phyloP scores from a whole-genome alignment of 2,113 vertebrate species.

The Neodon shergylaensis region DNA sequence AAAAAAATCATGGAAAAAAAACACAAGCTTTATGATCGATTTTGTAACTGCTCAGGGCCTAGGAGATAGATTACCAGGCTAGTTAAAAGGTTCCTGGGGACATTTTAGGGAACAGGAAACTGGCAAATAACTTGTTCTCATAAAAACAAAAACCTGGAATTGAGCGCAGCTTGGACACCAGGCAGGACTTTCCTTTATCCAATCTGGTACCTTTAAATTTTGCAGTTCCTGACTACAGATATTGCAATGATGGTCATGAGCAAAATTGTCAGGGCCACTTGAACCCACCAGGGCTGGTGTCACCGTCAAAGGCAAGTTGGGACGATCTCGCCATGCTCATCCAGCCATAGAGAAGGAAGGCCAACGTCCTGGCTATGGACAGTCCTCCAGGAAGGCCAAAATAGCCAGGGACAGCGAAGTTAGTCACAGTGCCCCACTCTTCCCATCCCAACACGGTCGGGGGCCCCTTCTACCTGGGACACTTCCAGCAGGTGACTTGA shows the following conservation, averaged over 20 bases:
- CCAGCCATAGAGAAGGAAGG: accelerated
- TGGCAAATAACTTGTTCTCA: conserved; percentile 26
- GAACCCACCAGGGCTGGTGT: not conserved
- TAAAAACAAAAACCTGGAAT: not conserved
- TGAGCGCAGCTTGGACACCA: not conserved
- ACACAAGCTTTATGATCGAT: conserved; percentile 12
- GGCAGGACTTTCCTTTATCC: not conserved
- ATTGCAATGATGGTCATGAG: not conserved
- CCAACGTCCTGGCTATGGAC: not conserved
- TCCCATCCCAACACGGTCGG: not conserved
- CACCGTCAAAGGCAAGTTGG: accelerated
- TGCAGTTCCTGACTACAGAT: accelerated
- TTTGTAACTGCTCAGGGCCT: conserved; percentile 20
- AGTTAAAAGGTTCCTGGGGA: conserved; percentile 51
- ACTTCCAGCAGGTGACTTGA: not conserved
- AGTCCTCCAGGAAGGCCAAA: not conserved
- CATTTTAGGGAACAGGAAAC: conserved; percentile 18
- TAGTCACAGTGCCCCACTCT: accelerated
- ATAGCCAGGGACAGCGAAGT: not conserved
- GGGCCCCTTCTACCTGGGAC: not conserved
- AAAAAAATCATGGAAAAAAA: not conserved
- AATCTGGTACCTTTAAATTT: not conserved
- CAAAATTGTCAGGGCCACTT: not conserved
- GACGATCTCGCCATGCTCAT: not conserved
- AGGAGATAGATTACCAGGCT: not conserved